Percentiles rank a stretch among this genome's conserved stretches.
These are phyloP conservation scores for Mizuhopecten yessoensis DNA, from an alignment of 1,140 invertebrate genomes.

Conservation along the genomic window DNA sequence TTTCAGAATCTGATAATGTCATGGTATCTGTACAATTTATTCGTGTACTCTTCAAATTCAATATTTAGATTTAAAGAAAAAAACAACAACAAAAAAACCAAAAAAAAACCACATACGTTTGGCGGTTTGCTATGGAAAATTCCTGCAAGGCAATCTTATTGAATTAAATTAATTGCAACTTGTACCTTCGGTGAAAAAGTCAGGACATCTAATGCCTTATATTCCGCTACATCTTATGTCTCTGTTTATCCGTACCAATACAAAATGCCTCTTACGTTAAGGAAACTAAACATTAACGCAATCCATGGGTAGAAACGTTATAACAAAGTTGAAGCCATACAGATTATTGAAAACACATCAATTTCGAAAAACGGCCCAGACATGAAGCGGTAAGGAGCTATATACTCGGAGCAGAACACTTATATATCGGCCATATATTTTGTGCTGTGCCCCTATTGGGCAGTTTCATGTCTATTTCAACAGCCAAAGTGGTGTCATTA, in stretches of 20 bases:
- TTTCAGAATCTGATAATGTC: too few relatives aligned
- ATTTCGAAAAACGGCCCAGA: neutral
- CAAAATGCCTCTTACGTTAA: neutral
- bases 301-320: neutral
- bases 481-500: neutral
- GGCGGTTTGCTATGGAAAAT: too few relatives aligned
- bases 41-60: too few relatives aligned
- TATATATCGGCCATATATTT: neutral
- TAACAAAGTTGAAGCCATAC: neutral
- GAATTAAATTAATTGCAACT: too few relatives aligned
- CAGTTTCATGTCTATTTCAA: neutral
- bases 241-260: neutral
- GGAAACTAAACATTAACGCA: neutral
- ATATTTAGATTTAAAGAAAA: too few relatives aligned
- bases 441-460: neutral
- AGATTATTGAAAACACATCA: neutral
- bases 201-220: too few relatives aligned
- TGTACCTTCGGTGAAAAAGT: too few relatives aligned
- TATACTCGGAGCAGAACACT: neutral
- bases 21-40: too few relatives aligned
- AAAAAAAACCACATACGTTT: too few relatives aligned
- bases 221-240: too few relatives aligned
- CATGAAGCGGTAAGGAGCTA: neutral
- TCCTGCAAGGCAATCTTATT: too few relatives aligned
- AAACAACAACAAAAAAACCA: too few relatives aligned